Evolutionary conservation across 2,113 vertebrate genomes (phyloP).

Genomic region (Lasiurus cinereus): DNA sequence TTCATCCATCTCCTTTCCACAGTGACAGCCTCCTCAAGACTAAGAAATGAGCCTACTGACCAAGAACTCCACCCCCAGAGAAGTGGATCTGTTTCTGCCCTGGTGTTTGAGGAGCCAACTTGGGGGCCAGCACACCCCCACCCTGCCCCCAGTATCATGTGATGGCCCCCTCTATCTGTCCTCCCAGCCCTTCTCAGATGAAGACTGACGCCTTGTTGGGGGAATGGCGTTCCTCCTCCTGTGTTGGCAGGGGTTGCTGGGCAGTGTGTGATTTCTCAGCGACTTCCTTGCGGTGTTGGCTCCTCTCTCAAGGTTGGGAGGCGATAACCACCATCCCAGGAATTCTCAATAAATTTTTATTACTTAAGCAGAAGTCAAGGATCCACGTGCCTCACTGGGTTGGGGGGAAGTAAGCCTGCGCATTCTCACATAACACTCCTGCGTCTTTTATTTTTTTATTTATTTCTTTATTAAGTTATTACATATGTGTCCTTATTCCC

Average conservation of each 20-base stretch:
- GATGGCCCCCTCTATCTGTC: neutral
- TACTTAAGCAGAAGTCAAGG: slow-evolving; percentile 62
- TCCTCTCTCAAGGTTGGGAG: slow-evolving; percentile 43
- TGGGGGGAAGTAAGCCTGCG: neutral
- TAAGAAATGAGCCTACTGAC: slow-evolving; percentile 87
- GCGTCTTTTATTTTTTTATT: neutral
- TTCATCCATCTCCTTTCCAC: slow-evolving; percentile 57
- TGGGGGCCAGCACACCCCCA: neutral
- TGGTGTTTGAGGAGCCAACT: slow-evolving; percentile 27
- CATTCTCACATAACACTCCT: fast-evolving
- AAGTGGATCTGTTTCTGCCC: slow-evolving; percentile 17
- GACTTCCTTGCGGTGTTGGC: slow-evolving; percentile 64
- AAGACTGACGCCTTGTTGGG: neutral
- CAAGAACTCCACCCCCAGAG: neutral
- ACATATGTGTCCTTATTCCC: too few species aligned
- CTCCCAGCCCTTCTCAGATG: slow-evolving; percentile 4
- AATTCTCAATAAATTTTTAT: slow-evolving; percentile 85
- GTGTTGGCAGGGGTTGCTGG: neutral
- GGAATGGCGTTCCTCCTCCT: neutral
- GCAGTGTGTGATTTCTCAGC: slow-evolving; percentile 72
- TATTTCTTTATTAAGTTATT: too few species aligned
- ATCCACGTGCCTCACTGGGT: neutral
- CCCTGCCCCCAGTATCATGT: neutral
- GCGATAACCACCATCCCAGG: slow-evolving; percentile 58
- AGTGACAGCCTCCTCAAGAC: slow-evolving; percentile 89